phyloP scores from a whole-genome alignment of 1,140 invertebrate genomes.

The Mactra quadrangularis region DNA sequence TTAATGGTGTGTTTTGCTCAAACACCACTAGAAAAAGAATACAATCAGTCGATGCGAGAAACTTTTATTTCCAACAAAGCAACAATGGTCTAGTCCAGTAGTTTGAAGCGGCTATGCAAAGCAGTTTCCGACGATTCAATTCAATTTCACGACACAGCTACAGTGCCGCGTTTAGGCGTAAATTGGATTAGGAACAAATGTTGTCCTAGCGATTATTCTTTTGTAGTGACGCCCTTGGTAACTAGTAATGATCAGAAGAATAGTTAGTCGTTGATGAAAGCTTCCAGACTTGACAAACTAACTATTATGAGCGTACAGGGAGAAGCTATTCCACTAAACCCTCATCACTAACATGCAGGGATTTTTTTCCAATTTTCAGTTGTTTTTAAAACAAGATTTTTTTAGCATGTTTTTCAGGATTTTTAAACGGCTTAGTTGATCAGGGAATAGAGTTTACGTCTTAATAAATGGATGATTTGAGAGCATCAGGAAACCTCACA shows the following conservation, averaged over 20 bases:
- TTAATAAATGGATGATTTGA: too few species aligned
- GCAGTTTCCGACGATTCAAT: constrained; percentile 43
- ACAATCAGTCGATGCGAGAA: background rate
- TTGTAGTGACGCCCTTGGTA: constrained; percentile 46
- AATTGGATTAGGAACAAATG: constrained; percentile 52
- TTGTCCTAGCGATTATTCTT: constrained; percentile 42
- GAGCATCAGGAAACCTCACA: too few species aligned
- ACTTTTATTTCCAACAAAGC: constrained; percentile 15
- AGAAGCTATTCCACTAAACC: too few species aligned
- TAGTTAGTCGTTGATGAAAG: constrained; percentile 47
- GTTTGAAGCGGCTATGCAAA: constrained; percentile 27
- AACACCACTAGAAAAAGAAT: constrained; percentile 11
- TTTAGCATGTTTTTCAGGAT: too few species aligned
- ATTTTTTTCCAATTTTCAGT: too few species aligned
- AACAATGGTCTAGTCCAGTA: constrained; percentile 1
- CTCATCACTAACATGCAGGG: too few species aligned
- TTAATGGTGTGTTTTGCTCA: background rate
- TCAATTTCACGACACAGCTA: constrained; percentile 53
- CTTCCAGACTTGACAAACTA: too few species aligned
- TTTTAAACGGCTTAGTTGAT: too few species aligned
- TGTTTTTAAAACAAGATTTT: too few species aligned
- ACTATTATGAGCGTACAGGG: too few species aligned
- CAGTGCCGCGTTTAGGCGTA: constrained; percentile 42
- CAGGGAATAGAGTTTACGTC: too few species aligned
- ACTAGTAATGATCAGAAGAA: constrained; percentile 19